phyloP scores from a whole-genome alignment of 1,140 invertebrate genomes.

The Drosophila kepulauana region DNA sequence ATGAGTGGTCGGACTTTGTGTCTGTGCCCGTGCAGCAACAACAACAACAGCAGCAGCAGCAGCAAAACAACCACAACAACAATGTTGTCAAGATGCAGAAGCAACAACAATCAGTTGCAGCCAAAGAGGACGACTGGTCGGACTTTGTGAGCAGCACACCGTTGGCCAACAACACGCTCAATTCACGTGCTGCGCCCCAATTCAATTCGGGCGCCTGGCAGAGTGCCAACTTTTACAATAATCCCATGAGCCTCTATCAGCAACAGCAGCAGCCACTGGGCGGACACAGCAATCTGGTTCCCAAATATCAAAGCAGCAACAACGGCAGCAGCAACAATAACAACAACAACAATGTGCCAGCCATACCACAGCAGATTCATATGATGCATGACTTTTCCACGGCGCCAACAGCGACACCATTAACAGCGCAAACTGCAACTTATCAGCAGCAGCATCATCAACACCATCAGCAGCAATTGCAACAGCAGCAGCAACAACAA shows the following conservation, averaged over 20 bases:
- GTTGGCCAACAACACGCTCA: slow-evolving; percentile 25
- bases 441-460: slow-evolving; percentile 51
- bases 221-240: slow-evolving; percentile 82
- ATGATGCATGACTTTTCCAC: slow-evolving; percentile 83
- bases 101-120: slow-evolving; percentile 30
- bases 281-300: slow-evolving; percentile 66
- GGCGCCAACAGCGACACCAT: slow-evolving; percentile 49
- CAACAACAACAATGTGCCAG: slow-evolving; percentile 60
- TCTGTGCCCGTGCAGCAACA: slow-evolving; percentile 85
- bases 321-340: slow-evolving; percentile 43
- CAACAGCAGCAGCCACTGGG: slow-evolving; percentile 58
- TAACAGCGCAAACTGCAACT: slow-evolving; percentile 18
- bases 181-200: slow-evolving; percentile 50
- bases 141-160: slow-evolving; percentile 88
- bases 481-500: slow-evolving; percentile 45
- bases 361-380: slow-evolving; percentile 72
- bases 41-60: slow-evolving; percentile 19
- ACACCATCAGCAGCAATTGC: slow-evolving; percentile 61
- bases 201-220: slow-evolving; percentile 83
- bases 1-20: slow-evolving; percentile 88
- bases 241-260: slow-evolving; percentile 77
- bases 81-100: slow-evolving; percentile 43
- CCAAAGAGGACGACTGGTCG: slow-evolving; percentile 88
- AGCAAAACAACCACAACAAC: slow-evolving; percentile 51
- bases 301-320: slow-evolving; percentile 43